These are phyloP conservation scores for Silurus asotus DNA, from an alignment of 2,113 vertebrate genomes.

Conservation along the genomic window DNA sequence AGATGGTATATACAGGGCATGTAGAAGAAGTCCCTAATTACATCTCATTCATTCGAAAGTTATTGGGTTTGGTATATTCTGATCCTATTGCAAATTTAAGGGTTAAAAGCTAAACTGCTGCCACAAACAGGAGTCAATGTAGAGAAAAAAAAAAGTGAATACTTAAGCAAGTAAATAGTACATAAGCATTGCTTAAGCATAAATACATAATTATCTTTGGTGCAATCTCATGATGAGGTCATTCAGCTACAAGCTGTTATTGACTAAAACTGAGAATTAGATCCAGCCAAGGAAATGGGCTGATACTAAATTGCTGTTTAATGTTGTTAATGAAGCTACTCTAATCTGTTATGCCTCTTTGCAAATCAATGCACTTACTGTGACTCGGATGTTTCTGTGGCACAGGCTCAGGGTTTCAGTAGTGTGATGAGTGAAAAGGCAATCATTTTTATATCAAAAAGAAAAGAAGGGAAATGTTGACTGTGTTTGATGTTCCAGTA, in stretches of 20 bases:
- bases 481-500: not conserved
- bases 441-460: not conserved
- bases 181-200: not conserved
- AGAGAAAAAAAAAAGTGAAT: not conserved
- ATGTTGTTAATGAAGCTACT: constrained; percentile 60
- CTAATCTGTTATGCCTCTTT: constrained; percentile 63
- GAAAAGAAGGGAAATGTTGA: not conserved
- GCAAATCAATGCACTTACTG: constrained; percentile 63
- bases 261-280: not conserved
- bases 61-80: not conserved
- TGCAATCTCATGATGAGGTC: constrained; percentile 17
- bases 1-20: not conserved
- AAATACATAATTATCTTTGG: constrained; percentile 17
- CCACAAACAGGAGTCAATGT: not conserved
- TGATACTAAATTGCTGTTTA: constrained; percentile 60
- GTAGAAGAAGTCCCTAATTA: not conserved
- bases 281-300: constrained; percentile 30
- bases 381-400: constrained; percentile 11
- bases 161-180: constrained; percentile 10
- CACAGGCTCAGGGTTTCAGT: not conserved
- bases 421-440: not conserved
- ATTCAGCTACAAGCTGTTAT: not conserved
- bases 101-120: not conserved
- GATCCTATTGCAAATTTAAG: not conserved
- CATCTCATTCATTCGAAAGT: not conserved